These are phyloP conservation scores for Hemichromis elongatus DNA, from an alignment of 2,113 vertebrate genomes.

Conservation along the genomic window DNA sequence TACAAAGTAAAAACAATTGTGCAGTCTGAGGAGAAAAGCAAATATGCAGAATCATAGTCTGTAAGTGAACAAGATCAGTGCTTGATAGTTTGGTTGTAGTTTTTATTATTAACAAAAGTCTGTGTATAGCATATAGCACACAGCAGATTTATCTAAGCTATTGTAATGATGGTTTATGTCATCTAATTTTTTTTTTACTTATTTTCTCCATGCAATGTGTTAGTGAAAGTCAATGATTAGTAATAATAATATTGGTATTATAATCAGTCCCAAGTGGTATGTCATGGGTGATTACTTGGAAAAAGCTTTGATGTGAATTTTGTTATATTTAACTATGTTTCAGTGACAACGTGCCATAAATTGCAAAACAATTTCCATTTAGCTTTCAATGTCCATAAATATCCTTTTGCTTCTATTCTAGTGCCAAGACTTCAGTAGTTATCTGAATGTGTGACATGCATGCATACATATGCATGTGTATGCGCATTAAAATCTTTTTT, in stretches of 20 bases:
- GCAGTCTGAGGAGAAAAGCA: not conserved
- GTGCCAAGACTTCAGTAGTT: not conserved
- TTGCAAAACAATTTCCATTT: constrained; percentile 29
- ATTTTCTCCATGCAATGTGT: not conserved
- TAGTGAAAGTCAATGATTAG: not conserved
- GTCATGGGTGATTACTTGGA: not conserved
- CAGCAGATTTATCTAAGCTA: not conserved
- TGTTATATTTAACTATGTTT: not conserved
- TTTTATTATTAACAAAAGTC: not conserved
- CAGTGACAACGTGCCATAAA: not conserved
- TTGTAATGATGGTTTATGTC: not conserved
- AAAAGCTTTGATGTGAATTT: not conserved
- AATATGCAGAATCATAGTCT: not conserved
- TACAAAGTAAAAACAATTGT: not conserved
- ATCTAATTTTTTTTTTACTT: not conserved
- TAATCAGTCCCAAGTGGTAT: not conserved
- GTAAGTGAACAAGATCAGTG: not conserved
- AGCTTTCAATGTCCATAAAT: constrained; percentile 5
- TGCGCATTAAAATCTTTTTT: not conserved
- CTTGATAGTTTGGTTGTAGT: not conserved
- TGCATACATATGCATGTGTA: not conserved
- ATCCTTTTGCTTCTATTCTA: not conserved
- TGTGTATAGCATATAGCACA: not conserved
- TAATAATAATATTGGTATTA: not conserved
- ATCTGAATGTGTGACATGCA: not conserved